Evolutionary conservation across 2,888 invertebrate genomes (phyloP).

Genomic region (Neoitamus cyanurus): DNA sequence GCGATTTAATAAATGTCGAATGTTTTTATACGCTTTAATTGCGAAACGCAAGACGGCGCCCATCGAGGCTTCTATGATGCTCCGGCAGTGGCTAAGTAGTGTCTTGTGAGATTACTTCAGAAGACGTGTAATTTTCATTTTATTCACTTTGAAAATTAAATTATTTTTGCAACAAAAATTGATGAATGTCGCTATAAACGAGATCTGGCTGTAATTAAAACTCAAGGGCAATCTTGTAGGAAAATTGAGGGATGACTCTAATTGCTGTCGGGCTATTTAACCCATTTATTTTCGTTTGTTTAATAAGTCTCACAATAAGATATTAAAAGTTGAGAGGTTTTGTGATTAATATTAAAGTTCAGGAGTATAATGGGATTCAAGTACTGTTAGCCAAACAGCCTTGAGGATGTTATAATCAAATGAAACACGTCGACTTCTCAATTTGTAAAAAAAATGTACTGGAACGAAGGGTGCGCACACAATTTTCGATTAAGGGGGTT

Average conservation of each 20-base stretch:
- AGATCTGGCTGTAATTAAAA: background rate
- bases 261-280: background rate
- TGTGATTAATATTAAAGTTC: background rate
- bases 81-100: background rate
- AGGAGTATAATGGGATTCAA: too few species aligned
- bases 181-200: background rate
- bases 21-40: conserved; percentile 18
- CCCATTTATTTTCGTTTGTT: background rate
- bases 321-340: background rate
- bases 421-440: too few species aligned
- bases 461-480: too few species aligned
- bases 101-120: background rate
- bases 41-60: background rate
- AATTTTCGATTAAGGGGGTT: too few species aligned
- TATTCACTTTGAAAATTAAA: background rate
- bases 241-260: background rate
- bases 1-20: conserved; percentile 22
- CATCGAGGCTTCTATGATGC: background rate
- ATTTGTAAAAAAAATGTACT: too few species aligned
- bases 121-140: background rate
- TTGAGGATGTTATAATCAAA: too few species aligned
- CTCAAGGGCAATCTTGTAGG: background rate
- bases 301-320: background rate
- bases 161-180: background rate
- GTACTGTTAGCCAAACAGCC: too few species aligned